Evolutionary conservation across 2,888 invertebrate genomes (phyloP).

Genomic region (Herminia tarsipennalis): DNA sequence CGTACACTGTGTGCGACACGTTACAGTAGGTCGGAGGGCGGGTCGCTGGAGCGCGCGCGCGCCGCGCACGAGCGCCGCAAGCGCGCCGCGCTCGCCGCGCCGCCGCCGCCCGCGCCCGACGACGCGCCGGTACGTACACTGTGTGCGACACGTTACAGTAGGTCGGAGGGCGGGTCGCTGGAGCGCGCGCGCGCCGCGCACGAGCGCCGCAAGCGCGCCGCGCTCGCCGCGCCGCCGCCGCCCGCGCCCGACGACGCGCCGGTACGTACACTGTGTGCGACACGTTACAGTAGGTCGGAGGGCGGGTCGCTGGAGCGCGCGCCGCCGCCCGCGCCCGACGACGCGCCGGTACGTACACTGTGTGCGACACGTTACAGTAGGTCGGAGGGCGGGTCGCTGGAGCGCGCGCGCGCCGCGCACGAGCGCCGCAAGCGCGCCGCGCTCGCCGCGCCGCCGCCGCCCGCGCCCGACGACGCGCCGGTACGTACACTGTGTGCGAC

Average conservation of each 20-base stretch:
- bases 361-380: background rate
- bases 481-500: conserved; percentile 90
- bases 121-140: conserved; percentile 83
- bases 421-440: background rate
- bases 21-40: background rate
- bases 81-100: background rate
- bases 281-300: background rate
- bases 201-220: conserved; percentile 72
- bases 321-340: conserved; percentile 28
- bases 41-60: background rate
- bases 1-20: background rate
- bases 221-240: conserved; percentile 55
- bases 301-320: background rate
- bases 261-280: conserved; percentile 35
- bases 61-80: background rate
- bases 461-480: too few relatives aligned
- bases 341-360: conserved; percentile 50
- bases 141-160: conserved; percentile 93
- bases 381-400: background rate
- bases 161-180: conserved; percentile 93
- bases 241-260: conserved; percentile 51
- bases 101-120: too few relatives aligned
- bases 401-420: background rate
- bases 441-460: background rate
- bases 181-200: conserved; percentile 93